Conservation (phyloP, 2,797 vertebrate genomes). For the Jordanella pulchra region DNA sequence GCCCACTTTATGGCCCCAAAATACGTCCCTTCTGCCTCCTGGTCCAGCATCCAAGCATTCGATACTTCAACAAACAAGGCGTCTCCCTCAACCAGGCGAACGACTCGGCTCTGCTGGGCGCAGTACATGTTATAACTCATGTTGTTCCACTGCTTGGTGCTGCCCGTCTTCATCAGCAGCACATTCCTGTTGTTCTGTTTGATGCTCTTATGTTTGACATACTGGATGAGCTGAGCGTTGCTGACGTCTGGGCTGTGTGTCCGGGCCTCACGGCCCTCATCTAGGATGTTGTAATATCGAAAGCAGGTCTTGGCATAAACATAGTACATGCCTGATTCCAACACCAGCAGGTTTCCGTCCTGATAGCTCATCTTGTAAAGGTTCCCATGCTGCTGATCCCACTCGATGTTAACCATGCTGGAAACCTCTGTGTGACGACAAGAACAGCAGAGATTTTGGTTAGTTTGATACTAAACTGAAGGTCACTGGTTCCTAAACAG, state of each 20-base stretch:
- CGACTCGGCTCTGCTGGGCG: slow-evolving; percentile 89
- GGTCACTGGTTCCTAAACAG: neutral
- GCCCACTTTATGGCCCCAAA: slow-evolving; percentile 94
- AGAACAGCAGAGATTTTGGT: slow-evolving; percentile 1
- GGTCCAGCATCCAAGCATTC: slow-evolving; percentile 89
- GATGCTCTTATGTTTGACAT: slow-evolving; percentile 86
- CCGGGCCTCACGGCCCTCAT: slow-evolving; percentile 32
- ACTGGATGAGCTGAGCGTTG: slow-evolving; percentile 90
- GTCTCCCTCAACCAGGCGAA: slow-evolving; percentile 85
- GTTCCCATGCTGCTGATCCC: slow-evolving; percentile 86
- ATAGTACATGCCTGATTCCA: slow-evolving; percentile 92
- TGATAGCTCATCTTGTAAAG: slow-evolving; percentile 85
- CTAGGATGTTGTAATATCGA: slow-evolving; percentile 76
- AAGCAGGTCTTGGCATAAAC: slow-evolving; percentile 96
- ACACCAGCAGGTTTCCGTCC: slow-evolving; percentile 86
- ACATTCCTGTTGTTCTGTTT: slow-evolving; percentile 82
- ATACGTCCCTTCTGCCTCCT: slow-evolving; percentile 87
- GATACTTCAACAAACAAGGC: slow-evolving; percentile 90
- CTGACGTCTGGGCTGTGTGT: slow-evolving; percentile 67
- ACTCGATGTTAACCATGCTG: slow-evolving; percentile 76
- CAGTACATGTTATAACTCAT: slow-evolving; percentile 93
- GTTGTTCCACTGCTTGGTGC: slow-evolving; percentile 88
- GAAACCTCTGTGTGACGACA: slow-evolving; percentile 46
- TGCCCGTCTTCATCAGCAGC: slow-evolving; percentile 91
- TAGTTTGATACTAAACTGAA: neutral